Evolutionary conservation across 2,888 invertebrate genomes (phyloP).

Genomic region (Nasonia oneida): DNA sequence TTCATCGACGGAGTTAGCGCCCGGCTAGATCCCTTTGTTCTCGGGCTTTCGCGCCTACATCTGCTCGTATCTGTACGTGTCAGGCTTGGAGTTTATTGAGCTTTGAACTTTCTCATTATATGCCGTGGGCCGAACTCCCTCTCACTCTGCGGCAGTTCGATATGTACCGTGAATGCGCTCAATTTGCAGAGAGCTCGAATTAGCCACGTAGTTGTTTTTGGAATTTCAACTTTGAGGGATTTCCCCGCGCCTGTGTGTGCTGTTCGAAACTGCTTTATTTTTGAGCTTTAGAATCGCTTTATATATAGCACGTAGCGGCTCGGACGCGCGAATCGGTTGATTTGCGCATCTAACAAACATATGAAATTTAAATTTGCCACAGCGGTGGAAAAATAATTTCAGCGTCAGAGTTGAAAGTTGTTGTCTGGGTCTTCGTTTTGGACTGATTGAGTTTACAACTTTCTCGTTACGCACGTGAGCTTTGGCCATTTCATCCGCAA

Average conservation of each 20-base stretch:
- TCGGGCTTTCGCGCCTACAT: slow-evolving; percentile 8
- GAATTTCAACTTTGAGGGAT: not conserved
- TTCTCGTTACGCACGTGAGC: slow-evolving; percentile 22
- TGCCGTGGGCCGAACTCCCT: not conserved
- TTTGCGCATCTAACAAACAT: not conserved
- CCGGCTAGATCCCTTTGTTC: not conserved
- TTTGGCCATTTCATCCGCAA: not conserved
- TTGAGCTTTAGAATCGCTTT: not conserved
- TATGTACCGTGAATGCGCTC: no score
- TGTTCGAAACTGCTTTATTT: not conserved
- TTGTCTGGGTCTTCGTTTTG: not conserved
- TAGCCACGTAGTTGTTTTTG: not conserved
- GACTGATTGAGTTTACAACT: slow-evolving; percentile 29
- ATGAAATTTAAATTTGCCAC: not conserved
- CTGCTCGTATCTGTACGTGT: slow-evolving; percentile 13
- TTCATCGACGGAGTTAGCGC: slow-evolving; percentile 2
- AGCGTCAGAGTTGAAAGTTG: not conserved
- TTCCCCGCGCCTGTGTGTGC: not conserved
- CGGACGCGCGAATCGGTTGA: not conserved
- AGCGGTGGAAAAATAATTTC: not conserved
- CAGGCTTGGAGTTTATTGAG: slow-evolving; percentile 23
- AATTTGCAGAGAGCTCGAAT: not conserved
- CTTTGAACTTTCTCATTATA: slow-evolving; percentile 37
- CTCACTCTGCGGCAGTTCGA: not conserved
- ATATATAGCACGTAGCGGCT: not conserved